Base-by-base conservation (phyloP, 2,888 invertebrate genomes). In the Sylvicola cinctus region DNA sequence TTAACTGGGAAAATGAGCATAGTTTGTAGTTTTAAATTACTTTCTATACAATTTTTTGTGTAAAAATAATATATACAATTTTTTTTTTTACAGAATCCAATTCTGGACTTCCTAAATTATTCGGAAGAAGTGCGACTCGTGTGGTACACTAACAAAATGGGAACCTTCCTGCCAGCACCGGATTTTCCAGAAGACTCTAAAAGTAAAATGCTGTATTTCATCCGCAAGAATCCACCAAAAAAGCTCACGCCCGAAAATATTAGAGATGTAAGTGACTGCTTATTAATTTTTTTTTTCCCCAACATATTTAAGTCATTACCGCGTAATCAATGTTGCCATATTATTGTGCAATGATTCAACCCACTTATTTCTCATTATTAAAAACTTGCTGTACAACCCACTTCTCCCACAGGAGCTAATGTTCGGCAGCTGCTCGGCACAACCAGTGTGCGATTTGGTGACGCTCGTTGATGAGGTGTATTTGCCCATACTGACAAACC, bases 381-480 rank as follows among this genome's bases (percentile, higher is more conserved):
- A n/a, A n/a, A n/a, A n/a, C n/a, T n/a, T n/a, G n/a, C n/a, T n/a
- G n/a, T n/a, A n/a, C n/a, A n/a, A n/a, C n/a, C n/a, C n/a, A n/a
- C n/a, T n/a, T n/a, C 20, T 20, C 8, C 20, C 5, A 20, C 42
- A 69, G 55, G 48, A 62, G 1, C 46, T 79, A 3, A 65, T 72
- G 39, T 64, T 73, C 33, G 83, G 83, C 0, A 81, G 81, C 48
- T 61, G 80, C 49, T 68, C 76, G 2, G 65, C 72, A 2, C 74
- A 70, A 47, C 69, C 76, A 1, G 54, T 81, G 7, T 72, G 74
- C 44, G 78, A 79, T 47, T 50, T 80, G 5, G 65, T 69, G 4
- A 62, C 70, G 3, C 54, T 81, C 40, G 66, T 77, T 2, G 75
- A 81, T 44, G 70, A 77, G 47, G 69, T 78, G 2, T 73, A 78